A percentile compares a stretch with the other conserved stretches of the same genome.
phyloP scores from a whole-genome alignment of 53 echinoderm and acorn worm species.

The Actinopyga echinites region DNA sequence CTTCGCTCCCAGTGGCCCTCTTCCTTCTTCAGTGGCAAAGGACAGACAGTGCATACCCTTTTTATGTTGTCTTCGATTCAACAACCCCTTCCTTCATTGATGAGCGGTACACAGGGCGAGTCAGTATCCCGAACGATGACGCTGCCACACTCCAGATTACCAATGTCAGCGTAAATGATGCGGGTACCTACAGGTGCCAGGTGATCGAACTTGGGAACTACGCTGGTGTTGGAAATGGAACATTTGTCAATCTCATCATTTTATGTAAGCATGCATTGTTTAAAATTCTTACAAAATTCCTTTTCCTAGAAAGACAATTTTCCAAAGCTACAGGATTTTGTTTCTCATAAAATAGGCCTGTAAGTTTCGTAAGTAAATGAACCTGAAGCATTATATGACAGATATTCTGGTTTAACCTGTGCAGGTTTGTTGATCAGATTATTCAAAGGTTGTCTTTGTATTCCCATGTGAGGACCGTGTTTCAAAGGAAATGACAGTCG shows the following conservation, averaged over 20 bases:
- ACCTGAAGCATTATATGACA: too few species aligned
- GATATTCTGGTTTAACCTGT: too few species aligned
- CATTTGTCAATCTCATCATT: conserved; percentile 72
- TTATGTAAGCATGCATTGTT: conserved; percentile 66
- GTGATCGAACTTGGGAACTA: conserved; percentile 66
- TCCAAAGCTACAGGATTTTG: too few species aligned
- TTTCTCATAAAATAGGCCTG: too few species aligned
- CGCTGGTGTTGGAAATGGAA: conserved; percentile 70
- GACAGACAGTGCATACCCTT: conserved; percentile 57
- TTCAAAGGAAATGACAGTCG: too few species aligned
- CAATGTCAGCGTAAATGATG: conserved; percentile 55
- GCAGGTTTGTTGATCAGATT: too few species aligned
- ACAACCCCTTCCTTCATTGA: conserved; percentile 51
- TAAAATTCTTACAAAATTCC: neutral
- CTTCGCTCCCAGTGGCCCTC: conserved; percentile 58
- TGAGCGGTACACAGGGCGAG: conserved; percentile 60
- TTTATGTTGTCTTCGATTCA: conserved; percentile 69
- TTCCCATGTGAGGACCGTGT: too few species aligned
- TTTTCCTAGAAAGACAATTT: too few species aligned
- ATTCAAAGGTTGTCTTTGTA: too few species aligned
- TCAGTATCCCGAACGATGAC: conserved; percentile 19
- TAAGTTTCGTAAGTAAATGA: too few species aligned
- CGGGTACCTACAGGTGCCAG: conserved; percentile 81
- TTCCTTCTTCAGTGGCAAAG: conserved; percentile 81
- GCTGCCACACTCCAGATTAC: conserved; percentile 60